Base-by-base conservation (phyloP, 2,888 invertebrate genomes). In the Hypena proboscidalis region DNA sequence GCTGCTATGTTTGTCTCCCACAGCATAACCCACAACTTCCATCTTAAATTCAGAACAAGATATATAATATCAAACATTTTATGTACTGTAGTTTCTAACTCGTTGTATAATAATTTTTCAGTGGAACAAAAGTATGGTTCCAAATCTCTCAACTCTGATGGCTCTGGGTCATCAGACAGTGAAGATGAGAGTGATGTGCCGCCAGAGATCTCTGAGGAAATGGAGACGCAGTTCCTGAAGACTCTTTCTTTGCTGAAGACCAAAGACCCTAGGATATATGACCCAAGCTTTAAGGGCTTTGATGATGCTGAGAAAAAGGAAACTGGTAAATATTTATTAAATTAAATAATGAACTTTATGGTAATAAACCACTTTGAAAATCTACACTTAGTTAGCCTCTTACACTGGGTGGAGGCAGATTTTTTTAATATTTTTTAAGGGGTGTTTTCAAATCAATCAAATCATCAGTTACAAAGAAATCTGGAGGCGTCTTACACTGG, bases 181-280 rank as follows among this genome's bases (percentile, higher is more conserved):
- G 94, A 94, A 19, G 94, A 95, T 65, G 95, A 94, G 41, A 93
- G 93, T 64, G 93, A 92, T 57, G 92, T 89, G 34, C 93, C 81
- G 60, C 95, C 78, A 82, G 90, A 90, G 50, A 75, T 86, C 0
- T 74, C 94, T 0, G 92, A 94, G 64, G 92, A 94, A 56, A 87
- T 95, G 30, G 98, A 99, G 72, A 94, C 95, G 59, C 95, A 96
- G 56, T 99, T 99, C 82, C 94, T 97, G 26, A 96, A 95, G 83
- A 96, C 98, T 0, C 86, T 98, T 1, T 92, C 97, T 0, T 94
- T 94, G 34, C 82, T 99, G 29, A 98, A 98, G 78, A 95, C 94
- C 29, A 97, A 96, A 74, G 97, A 98, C 87, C 97, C 98, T 0
- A 92, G 93, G 60, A 98, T 98, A 53, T 99, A 99, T 81, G 94